Percentiles rank a stretch among this genome's conserved stretches.
These are phyloP conservation scores for Rhinichthys osculus DNA, from an alignment of 2,797 vertebrate genomes.

Conservation along the genomic window DNA sequence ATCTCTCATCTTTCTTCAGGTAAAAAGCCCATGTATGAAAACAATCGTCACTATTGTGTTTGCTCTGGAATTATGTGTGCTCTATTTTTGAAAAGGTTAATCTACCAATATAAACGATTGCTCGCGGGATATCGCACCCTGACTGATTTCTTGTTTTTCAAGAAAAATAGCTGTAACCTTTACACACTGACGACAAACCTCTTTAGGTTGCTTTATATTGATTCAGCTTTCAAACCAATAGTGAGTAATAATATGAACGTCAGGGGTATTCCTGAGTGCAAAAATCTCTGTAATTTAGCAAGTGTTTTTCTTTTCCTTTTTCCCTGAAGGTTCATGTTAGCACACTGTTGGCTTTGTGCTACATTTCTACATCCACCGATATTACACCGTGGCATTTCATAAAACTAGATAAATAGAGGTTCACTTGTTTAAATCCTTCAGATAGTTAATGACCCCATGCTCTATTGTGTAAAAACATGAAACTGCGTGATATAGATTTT, in stretches of 20 bases:
- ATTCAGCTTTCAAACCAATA: slow-evolving; percentile 42
- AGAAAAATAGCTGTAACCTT: slow-evolving; percentile 50
- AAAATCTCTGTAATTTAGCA: slow-evolving; percentile 22
- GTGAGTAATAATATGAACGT: slow-evolving; percentile 29
- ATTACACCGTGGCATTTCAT: background rate
- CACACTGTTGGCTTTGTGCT: slow-evolving; percentile 9
- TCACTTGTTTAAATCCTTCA: background rate
- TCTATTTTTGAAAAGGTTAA: slow-evolving; percentile 56
- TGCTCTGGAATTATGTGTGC: slow-evolving; percentile 19
- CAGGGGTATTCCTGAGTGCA: slow-evolving; percentile 6
- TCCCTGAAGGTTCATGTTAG: background rate
- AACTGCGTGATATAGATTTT: background rate
- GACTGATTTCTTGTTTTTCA: slow-evolving; percentile 47
- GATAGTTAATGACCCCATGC: background rate
- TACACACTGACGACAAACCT: slow-evolving; percentile 27
- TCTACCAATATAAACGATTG: slow-evolving; percentile 53
- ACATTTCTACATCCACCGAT: slow-evolving; percentile 4
- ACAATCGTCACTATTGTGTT: slow-evolving; percentile 2
- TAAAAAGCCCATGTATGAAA: background rate
- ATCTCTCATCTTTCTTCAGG: slow-evolving; percentile 7
- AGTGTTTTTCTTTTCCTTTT: slow-evolving; percentile 6
- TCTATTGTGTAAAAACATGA: background rate
- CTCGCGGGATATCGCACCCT: slow-evolving; percentile 21
- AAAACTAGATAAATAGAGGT: background rate
- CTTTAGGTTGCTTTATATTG: slow-evolving; percentile 26